Conservation (phyloP, 2,113 vertebrate species). For the Mesocricetus auratus region DNA sequence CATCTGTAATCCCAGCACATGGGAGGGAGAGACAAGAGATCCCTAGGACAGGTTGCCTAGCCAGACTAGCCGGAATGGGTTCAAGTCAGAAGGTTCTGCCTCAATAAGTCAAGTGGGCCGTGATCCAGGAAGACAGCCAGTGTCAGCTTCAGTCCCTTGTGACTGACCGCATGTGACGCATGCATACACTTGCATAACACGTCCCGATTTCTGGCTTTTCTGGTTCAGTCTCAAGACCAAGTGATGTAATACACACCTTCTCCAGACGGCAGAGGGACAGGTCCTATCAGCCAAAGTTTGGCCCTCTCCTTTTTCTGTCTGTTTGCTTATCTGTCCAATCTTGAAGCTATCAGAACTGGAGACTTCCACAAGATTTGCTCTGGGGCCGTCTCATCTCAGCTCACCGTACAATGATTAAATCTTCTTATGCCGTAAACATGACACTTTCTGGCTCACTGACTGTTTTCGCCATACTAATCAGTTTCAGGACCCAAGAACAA, state of each 20-base stretch:
- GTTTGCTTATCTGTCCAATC: background rate
- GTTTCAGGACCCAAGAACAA: background rate
- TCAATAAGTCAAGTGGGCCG: background rate
- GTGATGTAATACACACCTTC: background rate
- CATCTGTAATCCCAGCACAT: background rate
- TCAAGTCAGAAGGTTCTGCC: background rate
- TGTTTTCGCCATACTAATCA: background rate
- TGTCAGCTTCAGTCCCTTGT: background rate
- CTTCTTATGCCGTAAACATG: background rate
- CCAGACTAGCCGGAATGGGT: background rate
- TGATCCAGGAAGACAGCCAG: background rate
- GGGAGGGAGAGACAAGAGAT: background rate
- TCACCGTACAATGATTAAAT: background rate
- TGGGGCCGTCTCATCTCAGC: background rate
- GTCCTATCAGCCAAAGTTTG: fast-evolving
- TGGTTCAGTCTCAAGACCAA: background rate
- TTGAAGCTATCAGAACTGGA: background rate
- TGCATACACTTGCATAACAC: background rate
- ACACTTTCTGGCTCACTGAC: background rate
- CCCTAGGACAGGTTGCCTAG: background rate
- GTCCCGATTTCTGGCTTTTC: background rate
- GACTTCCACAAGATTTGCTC: background rate
- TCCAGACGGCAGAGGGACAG: fast-evolving
- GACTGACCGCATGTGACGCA: too few species aligned
- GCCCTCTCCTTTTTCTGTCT: background rate